Percentiles rank a stretch among this genome's conserved stretches.
Evolutionary conservation across 2,888 invertebrate genomes (phyloP).

Genomic region (Ephialtes manifestator): DNA sequence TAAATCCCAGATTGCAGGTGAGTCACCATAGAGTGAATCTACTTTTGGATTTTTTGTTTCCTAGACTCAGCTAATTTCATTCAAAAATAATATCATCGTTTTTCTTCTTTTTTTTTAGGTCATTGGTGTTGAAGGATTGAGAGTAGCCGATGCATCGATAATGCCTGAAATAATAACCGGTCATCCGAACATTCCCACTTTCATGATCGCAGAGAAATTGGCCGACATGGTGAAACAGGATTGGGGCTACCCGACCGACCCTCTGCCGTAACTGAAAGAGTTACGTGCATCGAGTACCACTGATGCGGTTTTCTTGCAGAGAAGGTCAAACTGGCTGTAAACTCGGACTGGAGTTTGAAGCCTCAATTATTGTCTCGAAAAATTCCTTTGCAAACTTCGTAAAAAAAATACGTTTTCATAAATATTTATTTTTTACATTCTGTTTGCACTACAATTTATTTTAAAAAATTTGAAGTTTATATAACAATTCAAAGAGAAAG

Average conservation of each 20-base stretch:
- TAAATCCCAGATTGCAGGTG: conserved; percentile 88
- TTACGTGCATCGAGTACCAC: background rate
- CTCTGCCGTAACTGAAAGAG: conserved; percentile 33
- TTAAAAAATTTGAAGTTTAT: background rate
- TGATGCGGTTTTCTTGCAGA: background rate
- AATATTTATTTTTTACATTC: background rate
- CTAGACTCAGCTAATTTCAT: background rate
- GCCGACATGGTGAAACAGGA: conserved; percentile 88
- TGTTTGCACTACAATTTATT: background rate
- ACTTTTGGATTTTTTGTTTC: conserved; percentile 3
- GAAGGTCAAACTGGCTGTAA: background rate
- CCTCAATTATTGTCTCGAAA: background rate
- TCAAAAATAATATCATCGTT: background rate
- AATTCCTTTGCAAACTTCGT: background rate
- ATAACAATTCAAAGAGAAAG: background rate
- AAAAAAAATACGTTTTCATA: background rate
- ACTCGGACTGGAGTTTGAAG: background rate
- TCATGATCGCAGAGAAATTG: conserved; percentile 91
- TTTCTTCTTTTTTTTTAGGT: conserved; percentile 70
- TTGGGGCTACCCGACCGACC: conserved; percentile 83
- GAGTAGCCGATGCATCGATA: conserved; percentile 90
- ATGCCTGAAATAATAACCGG: conserved; percentile 89
- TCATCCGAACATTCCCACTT: conserved; percentile 89
- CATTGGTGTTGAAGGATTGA: conserved; percentile 87
- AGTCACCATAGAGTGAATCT: conserved; percentile 46